phyloP scores from a whole-genome alignment of 1,140 invertebrate genomes.

The Teleogryllus occipitalis region DNA sequence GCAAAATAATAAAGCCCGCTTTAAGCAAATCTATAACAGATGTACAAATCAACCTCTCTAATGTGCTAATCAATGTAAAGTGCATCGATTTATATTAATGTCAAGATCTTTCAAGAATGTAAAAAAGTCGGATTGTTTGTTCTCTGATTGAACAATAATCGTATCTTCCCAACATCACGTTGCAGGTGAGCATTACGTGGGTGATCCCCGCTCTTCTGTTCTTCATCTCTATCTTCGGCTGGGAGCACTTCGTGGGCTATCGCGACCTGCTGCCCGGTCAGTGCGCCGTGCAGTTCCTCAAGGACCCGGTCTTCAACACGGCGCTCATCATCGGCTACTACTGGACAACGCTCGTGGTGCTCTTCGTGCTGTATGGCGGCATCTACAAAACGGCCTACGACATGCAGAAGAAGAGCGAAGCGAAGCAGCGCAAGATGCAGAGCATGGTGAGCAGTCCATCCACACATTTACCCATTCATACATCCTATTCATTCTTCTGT shows the following conservation, averaged over 20 bases:
- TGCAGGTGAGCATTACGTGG: slow-evolving; percentile 77
- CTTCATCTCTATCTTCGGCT: slow-evolving; percentile 97
- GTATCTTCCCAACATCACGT: background rate
- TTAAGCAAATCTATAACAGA: too few species aligned
- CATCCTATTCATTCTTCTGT: too few species aligned
- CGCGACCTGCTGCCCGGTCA: slow-evolving; percentile 77
- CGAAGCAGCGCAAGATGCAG: slow-evolving; percentile 88
- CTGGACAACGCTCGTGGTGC: slow-evolving; percentile 89
- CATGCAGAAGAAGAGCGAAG: slow-evolving; percentile 96
- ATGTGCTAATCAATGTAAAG: too few species aligned
- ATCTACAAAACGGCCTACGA: slow-evolving; percentile 98
- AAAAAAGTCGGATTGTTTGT: too few species aligned
- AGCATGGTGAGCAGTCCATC: slow-evolving; percentile 52
- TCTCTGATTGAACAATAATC: too few species aligned
- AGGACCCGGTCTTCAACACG: slow-evolving; percentile 95
- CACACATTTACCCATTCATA: too few species aligned
- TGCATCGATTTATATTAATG: too few species aligned
- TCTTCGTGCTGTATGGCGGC: slow-evolving; percentile 91
- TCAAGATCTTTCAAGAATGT: too few species aligned
- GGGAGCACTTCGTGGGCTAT: slow-evolving; percentile 95
- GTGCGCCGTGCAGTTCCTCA: slow-evolving; percentile 96
- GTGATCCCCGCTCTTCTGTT: slow-evolving; percentile 93
- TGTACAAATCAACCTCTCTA: too few species aligned
- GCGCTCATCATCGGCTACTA: slow-evolving; percentile 97
- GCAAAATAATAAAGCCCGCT: too few species aligned